Conservation (phyloP, 1,140 invertebrate genomes). For the Drosophila seguyi region DNA sequence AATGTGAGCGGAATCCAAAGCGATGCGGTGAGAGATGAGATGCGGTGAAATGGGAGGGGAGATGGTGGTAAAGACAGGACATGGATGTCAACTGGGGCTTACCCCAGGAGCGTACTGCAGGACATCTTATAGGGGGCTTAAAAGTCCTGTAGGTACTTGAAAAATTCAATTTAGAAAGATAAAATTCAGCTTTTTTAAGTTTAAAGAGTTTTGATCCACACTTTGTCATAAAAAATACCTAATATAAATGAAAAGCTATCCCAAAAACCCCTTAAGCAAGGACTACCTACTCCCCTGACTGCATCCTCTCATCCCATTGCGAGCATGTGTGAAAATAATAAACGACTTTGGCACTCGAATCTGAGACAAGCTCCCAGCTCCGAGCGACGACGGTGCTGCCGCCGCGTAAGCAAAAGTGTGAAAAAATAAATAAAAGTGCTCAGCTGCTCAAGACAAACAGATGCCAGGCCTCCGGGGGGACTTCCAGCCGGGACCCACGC, state of each 20-base stretch:
- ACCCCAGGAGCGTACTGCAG: neutral
- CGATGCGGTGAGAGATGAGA: conserved; percentile 17
- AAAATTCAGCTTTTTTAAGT: too few relatives aligned
- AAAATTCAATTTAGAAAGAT: too few relatives aligned
- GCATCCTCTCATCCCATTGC: neutral
- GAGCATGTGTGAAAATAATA: conserved; percentile 75
- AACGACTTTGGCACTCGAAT: conserved; percentile 76
- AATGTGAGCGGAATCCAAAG: conserved; percentile 46
- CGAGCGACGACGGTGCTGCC: neutral
- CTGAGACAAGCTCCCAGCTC: conserved; percentile 6
- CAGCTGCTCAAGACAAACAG: conserved; percentile 74
- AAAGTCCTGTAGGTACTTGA: too few relatives aligned
- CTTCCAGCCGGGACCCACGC: conserved; percentile 16
- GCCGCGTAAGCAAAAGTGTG: conserved; percentile 69
- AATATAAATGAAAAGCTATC: neutral
- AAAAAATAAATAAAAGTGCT: conserved; percentile 75
- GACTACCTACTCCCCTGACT: neutral
- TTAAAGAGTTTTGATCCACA: neutral
- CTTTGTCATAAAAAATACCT: neutral
- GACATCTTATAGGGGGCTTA: neutral
- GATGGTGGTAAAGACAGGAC: neutral
- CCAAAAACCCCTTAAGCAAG: neutral
- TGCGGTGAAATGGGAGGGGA: conserved; percentile 8
- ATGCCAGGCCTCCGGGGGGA: conserved; percentile 38
- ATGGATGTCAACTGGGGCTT: neutral